phyloP scores from a whole-genome alignment of 2,113 vertebrate genomes.

The Phalacrocorax carbo region DNA sequence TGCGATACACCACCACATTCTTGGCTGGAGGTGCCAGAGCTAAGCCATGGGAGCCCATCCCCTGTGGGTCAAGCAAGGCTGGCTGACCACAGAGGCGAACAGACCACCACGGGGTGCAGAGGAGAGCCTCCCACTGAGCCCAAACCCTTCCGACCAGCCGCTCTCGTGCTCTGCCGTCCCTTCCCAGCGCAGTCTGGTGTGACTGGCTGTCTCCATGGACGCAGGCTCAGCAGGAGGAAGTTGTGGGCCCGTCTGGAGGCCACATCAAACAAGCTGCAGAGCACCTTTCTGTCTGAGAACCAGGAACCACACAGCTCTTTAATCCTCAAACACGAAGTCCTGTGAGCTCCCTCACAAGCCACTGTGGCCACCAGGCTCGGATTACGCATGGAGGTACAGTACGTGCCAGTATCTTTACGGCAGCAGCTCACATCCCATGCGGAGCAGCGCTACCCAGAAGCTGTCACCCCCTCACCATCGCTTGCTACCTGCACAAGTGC shows the following conservation, averaged over 20 bases:
- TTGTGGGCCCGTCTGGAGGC: background rate
- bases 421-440: background rate
- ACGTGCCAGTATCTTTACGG: fast-evolving
- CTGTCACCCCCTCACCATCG: background rate
- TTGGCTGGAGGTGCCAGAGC: constrained; percentile 73
- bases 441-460: background rate
- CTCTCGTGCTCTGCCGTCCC: background rate
- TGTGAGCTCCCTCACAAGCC: background rate
- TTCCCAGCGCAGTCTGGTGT: background rate
- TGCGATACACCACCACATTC: constrained; percentile 84
- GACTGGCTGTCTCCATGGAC: constrained; percentile 1
- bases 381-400: background rate
- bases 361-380: too few relatives aligned
- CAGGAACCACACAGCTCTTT: background rate
- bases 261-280: background rate
- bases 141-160: background rate
- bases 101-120: background rate
- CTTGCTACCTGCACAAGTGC: background rate
- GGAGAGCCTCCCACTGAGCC: background rate
- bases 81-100: background rate
- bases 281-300: background rate
- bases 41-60: constrained; percentile 70
- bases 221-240: background rate
- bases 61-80: background rate
- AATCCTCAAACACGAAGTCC: background rate